Percentiles rank a stretch among this genome's conserved stretches.
phyloP scores from a whole-genome alignment of 2,113 vertebrate species.

The Bombycilla garrulus region DNA sequence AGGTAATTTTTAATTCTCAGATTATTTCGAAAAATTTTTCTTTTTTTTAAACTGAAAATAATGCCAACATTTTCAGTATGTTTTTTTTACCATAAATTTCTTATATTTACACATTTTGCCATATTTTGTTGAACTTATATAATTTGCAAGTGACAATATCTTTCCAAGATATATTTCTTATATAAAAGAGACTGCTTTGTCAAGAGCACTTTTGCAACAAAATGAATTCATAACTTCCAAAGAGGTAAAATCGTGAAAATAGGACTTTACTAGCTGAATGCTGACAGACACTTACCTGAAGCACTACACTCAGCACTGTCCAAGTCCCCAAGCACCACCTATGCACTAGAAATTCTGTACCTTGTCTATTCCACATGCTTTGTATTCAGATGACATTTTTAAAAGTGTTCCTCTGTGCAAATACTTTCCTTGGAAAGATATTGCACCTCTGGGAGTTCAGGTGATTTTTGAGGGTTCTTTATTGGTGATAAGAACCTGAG shows the following conservation, averaged over 20 bases:
- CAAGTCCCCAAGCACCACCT: neutral
- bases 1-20: neutral
- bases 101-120: neutral
- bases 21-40: neutral
- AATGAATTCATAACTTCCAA: neutral
- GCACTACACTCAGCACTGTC: neutral
- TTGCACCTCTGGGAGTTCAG: neutral
- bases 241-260: neutral
- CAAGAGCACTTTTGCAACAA: neutral
- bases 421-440: neutral
- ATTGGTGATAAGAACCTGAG: neutral
- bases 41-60: neutral
- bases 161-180: neutral
- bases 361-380: neutral
- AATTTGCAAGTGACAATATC: neutral
- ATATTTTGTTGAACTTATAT: neutral
- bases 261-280: neutral
- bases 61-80: neutral
- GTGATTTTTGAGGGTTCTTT: neutral
- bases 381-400: slow-evolving; percentile 38
- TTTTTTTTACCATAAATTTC: neutral
- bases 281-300: neutral
- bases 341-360: neutral
- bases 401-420: neutral
- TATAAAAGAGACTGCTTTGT: neutral